Evolutionary conservation across 2,888 invertebrate species (phyloP), one percentile per base, ranked within the genome.

Genomic region (Oscheius onirici): DNA sequence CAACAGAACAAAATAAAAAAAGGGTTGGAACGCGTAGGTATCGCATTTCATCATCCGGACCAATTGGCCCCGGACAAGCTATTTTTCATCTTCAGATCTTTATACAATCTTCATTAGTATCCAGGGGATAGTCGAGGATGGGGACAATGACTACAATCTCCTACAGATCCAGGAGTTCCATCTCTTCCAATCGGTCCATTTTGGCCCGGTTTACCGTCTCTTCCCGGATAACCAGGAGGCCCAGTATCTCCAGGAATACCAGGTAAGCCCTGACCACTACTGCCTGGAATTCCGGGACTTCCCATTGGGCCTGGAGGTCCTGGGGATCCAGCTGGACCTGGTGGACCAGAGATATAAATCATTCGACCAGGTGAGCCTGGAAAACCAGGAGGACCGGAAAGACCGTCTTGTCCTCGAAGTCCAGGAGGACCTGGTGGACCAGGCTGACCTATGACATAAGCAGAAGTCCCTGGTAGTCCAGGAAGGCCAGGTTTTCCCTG

Each of bases 261-360:
- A 24, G 46, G 63, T 6, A 49, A 26, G 24, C 26, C 26, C 3
- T 17, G 15, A 15, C 17, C 28, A 26, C 24, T 3, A n/a, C 8
- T n/a, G 24, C 78, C 74, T 6, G 58, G 41, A 3, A 8, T 22
- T 57, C 81, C 81, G 3, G 71, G 72, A 28, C 54, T 52, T 22
- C 81, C 81, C 17, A 43, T 70, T 10, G 52, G 49, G 71, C 81
- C 81, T 41, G 65, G 54, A 26, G 74, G 74, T 28, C 81, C 81
- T 10, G 73, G 75, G 22, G 69, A 55, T 58, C 81, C 81, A 43
- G 51, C 65, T n/a, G 58, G 40, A 40, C 81, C 81, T 22, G 63
- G 49, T 24, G 46, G 26, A 0, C 49, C 63, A 28, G 49, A 24
- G 10, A 15, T 54, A 69, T 41, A 46, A 69, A 49, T 10, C 13